Conservation (phyloP, 2,797 vertebrate species). For the Danionella dracula region DNA sequence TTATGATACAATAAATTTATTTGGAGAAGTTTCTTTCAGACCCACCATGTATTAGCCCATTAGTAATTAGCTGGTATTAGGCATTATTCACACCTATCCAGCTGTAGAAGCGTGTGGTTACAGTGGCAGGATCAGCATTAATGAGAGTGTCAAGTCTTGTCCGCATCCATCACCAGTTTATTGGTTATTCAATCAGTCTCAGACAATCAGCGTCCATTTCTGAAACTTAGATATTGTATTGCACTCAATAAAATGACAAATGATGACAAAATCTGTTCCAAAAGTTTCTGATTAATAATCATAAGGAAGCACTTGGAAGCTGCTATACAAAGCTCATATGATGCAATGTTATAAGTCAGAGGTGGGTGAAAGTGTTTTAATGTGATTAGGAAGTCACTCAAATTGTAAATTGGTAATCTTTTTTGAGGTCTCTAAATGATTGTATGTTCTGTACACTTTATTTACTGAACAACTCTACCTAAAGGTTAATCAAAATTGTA, state of each 20-base stretch:
- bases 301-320: no score
- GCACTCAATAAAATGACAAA: slow-evolving; percentile 57
- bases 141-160: slow-evolving; percentile 65
- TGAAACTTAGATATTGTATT: slow-evolving; percentile 62
- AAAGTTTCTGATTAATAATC: no score
- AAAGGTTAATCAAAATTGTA: no score
- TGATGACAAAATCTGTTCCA: slow-evolving; percentile 61
- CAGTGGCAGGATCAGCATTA: slow-evolving; percentile 71
- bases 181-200: slow-evolving; percentile 66
- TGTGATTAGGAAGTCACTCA: no score
- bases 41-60: slow-evolving; percentile 59
- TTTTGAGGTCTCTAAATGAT: no score
- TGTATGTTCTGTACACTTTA: no score
- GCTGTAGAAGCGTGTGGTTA: slow-evolving; percentile 63
- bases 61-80: slow-evolving; percentile 70
- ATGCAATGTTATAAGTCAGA: no score
- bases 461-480: no score
- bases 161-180: slow-evolving; percentile 55
- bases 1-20: slow-evolving; percentile 50
- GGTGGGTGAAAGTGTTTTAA: no score
- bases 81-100: slow-evolving; percentile 72
- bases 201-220: slow-evolving; percentile 65
- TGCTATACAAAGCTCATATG: no score
- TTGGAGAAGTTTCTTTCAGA: slow-evolving; percentile 44
- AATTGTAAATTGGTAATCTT: no score